These are phyloP conservation scores for Onychostoma macrolepis DNA, from an alignment of 2,113 vertebrate species.

Conservation along the genomic window DNA sequence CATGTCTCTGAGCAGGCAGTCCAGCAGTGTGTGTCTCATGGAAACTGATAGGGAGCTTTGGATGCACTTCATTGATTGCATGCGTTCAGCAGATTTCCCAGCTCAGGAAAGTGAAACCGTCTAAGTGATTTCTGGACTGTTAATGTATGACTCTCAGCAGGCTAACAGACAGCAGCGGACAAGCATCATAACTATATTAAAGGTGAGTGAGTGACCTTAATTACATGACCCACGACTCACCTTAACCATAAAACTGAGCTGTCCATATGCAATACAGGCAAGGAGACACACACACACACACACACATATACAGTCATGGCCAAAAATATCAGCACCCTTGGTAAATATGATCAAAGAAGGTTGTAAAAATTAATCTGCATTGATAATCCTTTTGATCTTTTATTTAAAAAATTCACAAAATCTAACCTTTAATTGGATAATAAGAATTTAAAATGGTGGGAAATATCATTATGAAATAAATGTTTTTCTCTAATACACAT, in stretches of 20 bases:
- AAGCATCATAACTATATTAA: constrained; percentile 30
- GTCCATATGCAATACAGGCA: background rate
- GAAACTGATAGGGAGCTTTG: constrained; percentile 63
- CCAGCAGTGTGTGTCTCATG: constrained; percentile 43
- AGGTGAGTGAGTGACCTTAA: background rate
- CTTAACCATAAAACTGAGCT: background rate
- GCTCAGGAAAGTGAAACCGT: constrained; percentile 65
- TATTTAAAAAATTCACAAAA: too few relatives aligned
- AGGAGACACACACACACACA: too few relatives aligned
- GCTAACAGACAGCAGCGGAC: constrained; percentile 46
- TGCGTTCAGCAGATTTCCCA: constrained; percentile 66
- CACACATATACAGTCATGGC: too few relatives aligned
- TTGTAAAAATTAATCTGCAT: too few relatives aligned
- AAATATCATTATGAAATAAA: too few relatives aligned
- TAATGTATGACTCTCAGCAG: constrained; percentile 52
- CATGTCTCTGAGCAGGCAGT: constrained; percentile 8
- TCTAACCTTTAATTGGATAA: too few relatives aligned
- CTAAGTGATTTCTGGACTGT: constrained; percentile 60
- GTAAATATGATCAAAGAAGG: too few relatives aligned
- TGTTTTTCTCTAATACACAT: too few relatives aligned
- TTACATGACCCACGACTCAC: background rate
- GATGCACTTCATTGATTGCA: constrained; percentile 67
- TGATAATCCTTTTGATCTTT: too few relatives aligned
- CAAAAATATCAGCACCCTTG: too few relatives aligned
- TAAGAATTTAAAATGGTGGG: too few relatives aligned